phyloP scores from a whole-genome alignment of 2,888 invertebrate species.

The Coronaproctus castanopsis region DNA sequence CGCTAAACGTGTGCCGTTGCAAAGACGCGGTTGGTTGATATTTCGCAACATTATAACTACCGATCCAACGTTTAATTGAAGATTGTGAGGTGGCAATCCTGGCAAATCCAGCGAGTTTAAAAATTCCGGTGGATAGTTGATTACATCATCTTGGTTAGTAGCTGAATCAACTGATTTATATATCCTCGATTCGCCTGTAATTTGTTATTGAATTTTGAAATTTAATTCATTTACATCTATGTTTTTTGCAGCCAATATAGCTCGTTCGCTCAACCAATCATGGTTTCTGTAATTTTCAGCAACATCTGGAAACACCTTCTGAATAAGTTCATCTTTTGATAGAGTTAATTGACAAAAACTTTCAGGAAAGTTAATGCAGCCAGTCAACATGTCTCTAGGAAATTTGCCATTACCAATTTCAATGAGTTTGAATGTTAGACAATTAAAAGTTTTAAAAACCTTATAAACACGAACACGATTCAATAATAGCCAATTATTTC shows the following conservation, averaged over 20 bases:
- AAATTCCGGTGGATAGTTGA: not conserved
- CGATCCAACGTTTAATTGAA: not conserved
- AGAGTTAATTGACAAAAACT: not conserved
- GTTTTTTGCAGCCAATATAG: not conserved
- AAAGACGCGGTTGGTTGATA: not conserved
- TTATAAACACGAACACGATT: too few species aligned
- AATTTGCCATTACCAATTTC: not conserved
- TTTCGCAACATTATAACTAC: not conserved
- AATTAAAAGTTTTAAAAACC: too few species aligned
- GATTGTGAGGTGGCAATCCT: not conserved
- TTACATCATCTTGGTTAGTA: not conserved
- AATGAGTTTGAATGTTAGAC: too few species aligned
- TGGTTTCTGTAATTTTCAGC: not conserved
- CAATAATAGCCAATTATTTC: too few species aligned
- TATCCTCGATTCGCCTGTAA: not conserved
- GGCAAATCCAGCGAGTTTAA: not conserved
- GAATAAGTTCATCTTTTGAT: not conserved
- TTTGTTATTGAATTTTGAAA: not conserved
- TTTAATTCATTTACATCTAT: not conserved
- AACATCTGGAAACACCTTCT: not conserved
- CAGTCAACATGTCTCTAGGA: not conserved
- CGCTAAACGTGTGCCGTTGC: not conserved
- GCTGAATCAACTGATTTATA: not conserved
- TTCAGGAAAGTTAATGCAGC: not conserved
- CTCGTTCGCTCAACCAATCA: not conserved